A percentile compares a stretch with the other conserved stretches of the same genome.
Conservation (phyloP, 2,113 vertebrate species). For the Noturus placidus region DNA sequence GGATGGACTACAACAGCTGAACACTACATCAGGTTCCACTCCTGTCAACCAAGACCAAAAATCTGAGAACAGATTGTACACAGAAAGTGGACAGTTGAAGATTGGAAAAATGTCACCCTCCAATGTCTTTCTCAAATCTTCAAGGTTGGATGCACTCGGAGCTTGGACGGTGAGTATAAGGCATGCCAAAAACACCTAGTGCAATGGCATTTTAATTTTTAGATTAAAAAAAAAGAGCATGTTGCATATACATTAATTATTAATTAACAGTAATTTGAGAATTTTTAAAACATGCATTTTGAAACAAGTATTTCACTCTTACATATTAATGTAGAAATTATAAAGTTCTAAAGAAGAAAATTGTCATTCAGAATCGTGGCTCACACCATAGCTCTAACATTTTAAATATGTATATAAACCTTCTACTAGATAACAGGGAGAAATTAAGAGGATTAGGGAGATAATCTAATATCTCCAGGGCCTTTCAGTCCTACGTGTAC, state of each 20-base stretch:
- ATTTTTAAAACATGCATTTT: background rate
- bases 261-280: background rate
- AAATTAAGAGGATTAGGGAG: constrained; percentile 16
- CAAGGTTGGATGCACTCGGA: background rate
- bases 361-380: background rate
- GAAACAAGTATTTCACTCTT: background rate
- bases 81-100: background rate
- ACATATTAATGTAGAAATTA: background rate
- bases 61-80: background rate
- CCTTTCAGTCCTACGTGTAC: background rate
- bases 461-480: constrained; percentile 18
- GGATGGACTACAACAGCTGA: background rate
- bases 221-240: background rate
- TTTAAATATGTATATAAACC: background rate
- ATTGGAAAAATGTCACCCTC: background rate
- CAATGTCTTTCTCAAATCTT: background rate
- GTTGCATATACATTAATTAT: background rate
- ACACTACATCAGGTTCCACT: background rate
- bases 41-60: background rate
- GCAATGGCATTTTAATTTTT: background rate
- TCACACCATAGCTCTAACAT: background rate
- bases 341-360: background rate
- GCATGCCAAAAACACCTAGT: background rate
- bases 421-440: background rate
- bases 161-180: background rate